Conservation (phyloP, 2,888 invertebrate species). For the Tryphoninae sp. region DNA sequence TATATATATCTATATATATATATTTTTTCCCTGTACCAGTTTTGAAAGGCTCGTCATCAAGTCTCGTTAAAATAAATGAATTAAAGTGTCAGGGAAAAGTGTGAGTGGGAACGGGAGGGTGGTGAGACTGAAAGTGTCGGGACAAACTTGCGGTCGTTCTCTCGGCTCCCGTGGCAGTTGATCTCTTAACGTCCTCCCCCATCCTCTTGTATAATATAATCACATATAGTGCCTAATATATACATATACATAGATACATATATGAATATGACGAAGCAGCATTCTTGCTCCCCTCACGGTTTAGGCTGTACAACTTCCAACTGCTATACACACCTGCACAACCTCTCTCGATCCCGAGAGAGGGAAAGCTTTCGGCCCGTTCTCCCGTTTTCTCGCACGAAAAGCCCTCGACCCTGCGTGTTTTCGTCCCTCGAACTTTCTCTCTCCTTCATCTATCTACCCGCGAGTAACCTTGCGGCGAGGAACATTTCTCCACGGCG, state of each 20-base stretch:
- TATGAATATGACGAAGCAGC: slow-evolving; percentile 25
- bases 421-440: slow-evolving; percentile 53
- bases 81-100: slow-evolving; percentile 19
- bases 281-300: slow-evolving; percentile 38
- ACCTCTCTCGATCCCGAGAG: slow-evolving; percentile 45
- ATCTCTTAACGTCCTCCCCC: slow-evolving; percentile 35
- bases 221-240: slow-evolving; percentile 24
- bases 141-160: slow-evolving; percentile 24
- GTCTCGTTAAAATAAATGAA: slow-evolving; percentile 38
- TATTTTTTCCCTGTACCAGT: neutral
- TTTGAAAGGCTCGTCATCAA: slow-evolving; percentile 11
- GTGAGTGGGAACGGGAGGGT: neutral
- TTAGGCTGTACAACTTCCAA: slow-evolving; percentile 48
- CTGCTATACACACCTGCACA: slow-evolving; percentile 56
- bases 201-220: slow-evolving; percentile 41
- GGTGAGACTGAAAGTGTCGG: slow-evolving; percentile 4
- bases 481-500: slow-evolving; percentile 36
- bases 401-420: slow-evolving; percentile 35
- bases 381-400: slow-evolving; percentile 30
- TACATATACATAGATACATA: slow-evolving; percentile 12
- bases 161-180: slow-evolving; percentile 35
- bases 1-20: neutral
- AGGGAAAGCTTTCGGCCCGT: slow-evolving; percentile 30
- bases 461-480: slow-evolving; percentile 9
- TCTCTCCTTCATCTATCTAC: slow-evolving; percentile 1